Percentiles rank a stretch among this genome's conserved stretches.
phyloP scores from a whole-genome alignment of 2,888 invertebrate species.

The Ophonus ardosiacus region DNA sequence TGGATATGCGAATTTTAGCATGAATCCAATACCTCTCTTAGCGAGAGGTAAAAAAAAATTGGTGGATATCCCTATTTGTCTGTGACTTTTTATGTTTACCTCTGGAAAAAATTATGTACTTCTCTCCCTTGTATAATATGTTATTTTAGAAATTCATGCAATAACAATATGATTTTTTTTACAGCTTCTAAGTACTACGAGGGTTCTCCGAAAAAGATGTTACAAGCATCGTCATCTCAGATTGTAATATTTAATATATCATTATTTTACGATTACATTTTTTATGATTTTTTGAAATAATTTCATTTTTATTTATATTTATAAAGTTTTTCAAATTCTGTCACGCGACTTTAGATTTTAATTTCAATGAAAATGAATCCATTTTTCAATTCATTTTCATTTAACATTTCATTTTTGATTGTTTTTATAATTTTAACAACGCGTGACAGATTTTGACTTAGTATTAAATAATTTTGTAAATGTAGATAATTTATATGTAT shows the following conservation, averaged over 20 bases:
- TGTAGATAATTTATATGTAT: neutral
- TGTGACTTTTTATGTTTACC: too few species aligned
- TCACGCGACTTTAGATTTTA: neutral
- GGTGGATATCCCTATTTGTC: too few species aligned
- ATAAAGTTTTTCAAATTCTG: neutral
- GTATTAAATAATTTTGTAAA: neutral
- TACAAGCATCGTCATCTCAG: neutral
- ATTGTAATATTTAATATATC: slow-evolving; percentile 26
- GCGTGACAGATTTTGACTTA: neutral
- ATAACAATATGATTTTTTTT: neutral
- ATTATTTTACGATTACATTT: slow-evolving; percentile 13
- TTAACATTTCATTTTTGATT: neutral
- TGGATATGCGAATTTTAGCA: too few species aligned
- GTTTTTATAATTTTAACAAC: neutral
- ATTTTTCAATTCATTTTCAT: neutral
- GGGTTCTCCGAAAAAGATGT: neutral
- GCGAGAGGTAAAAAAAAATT: too few species aligned
- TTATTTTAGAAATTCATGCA: too few species aligned
- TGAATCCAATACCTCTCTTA: too few species aligned
- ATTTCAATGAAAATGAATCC: neutral
- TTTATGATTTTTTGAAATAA: slow-evolving; percentile 15
- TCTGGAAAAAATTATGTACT: too few species aligned
- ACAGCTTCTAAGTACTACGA: neutral
- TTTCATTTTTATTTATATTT: neutral
- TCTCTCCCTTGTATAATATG: too few species aligned